Percentiles rank a stretch among this genome's conserved stretches.
These are phyloP conservation scores for Therioaphis trifolii DNA, from an alignment of 2,888 invertebrate genomes.

Conservation along the genomic window DNA sequence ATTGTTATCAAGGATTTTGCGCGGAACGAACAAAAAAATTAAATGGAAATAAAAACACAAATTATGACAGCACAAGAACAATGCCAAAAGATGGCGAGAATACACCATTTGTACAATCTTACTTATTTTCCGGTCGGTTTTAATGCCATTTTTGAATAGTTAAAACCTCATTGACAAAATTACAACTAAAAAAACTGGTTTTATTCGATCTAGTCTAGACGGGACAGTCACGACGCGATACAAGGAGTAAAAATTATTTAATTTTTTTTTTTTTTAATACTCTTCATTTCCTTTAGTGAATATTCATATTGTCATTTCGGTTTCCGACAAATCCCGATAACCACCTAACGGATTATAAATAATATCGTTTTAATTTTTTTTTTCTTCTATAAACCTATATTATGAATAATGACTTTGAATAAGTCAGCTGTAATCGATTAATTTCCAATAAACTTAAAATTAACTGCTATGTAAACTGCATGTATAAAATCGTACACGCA, in stretches of 20 bases:
- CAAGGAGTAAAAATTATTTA: neutral
- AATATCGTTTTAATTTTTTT: neutral
- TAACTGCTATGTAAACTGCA: neutral
- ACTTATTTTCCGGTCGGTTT: constrained; percentile 15
- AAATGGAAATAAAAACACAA: neutral
- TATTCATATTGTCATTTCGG: neutral
- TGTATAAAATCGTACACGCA: neutral
- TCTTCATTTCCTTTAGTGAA: neutral
- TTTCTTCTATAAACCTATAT: neutral
- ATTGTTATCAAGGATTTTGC: constrained; percentile 48
- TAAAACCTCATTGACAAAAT: constrained; percentile 40
- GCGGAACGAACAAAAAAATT: constrained; percentile 14
- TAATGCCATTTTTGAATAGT: neutral
- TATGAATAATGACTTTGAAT: neutral
- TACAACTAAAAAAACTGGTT: constrained; percentile 22
- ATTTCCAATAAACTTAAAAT: neutral
- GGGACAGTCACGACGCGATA: neutral
- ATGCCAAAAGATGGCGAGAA: constrained; percentile 16
- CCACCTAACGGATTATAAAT: neutral
- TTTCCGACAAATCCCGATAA: neutral
- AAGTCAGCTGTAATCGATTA: neutral
- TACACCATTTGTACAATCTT: neutral
- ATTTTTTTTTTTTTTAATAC: neutral
- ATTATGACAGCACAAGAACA: constrained; percentile 41
- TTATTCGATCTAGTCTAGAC: constrained; percentile 26